Evolutionary conservation across 2,113 vertebrate species (phyloP).

Genomic region (human (Homo sapiens)): DNA sequence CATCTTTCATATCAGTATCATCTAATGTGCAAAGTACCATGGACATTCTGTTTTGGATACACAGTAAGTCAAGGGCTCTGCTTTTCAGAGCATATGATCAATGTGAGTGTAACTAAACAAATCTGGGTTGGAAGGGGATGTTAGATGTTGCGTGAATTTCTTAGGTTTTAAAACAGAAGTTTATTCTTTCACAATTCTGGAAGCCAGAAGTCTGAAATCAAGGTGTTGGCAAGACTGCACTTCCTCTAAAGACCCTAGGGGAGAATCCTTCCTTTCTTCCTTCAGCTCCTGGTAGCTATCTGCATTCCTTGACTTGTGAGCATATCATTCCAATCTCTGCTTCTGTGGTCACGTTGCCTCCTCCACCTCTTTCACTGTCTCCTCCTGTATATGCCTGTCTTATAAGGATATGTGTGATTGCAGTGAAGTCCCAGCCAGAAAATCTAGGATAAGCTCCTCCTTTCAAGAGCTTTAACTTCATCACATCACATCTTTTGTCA

Average conservation of each 20-base stretch:
- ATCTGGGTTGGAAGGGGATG: neutral
- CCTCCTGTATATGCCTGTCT: neutral
- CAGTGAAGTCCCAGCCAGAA: neutral
- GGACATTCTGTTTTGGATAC: neutral
- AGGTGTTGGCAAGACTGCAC: too few species aligned
- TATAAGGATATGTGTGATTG: neutral
- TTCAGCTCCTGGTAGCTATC: neutral
- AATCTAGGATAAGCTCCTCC: neutral
- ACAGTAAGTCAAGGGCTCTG: neutral
- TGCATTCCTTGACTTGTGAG: neutral
- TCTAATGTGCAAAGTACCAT: neutral
- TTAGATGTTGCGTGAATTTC: neutral
- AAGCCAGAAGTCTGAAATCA: neutral
- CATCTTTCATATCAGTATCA: neutral
- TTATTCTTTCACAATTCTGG: neutral
- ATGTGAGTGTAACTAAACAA: neutral
- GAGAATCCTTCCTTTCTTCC: neutral
- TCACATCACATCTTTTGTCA: neutral
- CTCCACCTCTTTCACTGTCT: neutral
- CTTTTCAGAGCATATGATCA: neutral
- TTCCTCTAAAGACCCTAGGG: too few species aligned
- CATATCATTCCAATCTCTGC: neutral
- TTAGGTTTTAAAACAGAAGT: neutral
- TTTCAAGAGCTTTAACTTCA: neutral
- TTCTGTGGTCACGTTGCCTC: neutral